These are phyloP conservation scores for Pangasius mekongensis DNA, from an alignment of 2,797 vertebrate genomes.

Conservation along the genomic window DNA sequence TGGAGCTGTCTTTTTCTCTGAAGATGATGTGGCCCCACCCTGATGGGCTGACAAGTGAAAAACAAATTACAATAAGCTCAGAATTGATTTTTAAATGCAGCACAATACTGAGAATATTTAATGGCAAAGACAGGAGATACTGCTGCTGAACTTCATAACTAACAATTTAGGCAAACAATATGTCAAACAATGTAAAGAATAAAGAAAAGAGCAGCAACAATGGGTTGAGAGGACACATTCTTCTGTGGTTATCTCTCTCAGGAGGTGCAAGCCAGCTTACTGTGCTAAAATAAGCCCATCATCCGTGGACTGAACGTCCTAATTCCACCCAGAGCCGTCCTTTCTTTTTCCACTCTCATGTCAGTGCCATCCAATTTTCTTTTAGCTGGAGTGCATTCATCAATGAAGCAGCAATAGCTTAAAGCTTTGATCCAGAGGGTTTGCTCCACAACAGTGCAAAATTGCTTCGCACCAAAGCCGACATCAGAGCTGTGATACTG, in stretches of 20 bases:
- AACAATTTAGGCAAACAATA: not conserved
- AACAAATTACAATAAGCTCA: not conserved
- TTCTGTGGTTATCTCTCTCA: conserved; percentile 3
- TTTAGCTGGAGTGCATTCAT: not conserved
- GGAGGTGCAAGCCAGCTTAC: conserved; percentile 43
- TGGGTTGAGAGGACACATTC: not conserved
- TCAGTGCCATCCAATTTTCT: not conserved
- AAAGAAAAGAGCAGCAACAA: not conserved
- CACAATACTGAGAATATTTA: not conserved
- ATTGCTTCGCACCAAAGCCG: not conserved
- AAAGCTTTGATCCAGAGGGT: not conserved
- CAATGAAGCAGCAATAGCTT: not conserved
- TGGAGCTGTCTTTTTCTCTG: not conserved
- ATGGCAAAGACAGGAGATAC: not conserved
- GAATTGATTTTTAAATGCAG: not conserved
- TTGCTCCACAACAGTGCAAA: conserved; percentile 3
- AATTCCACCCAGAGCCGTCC: conserved; percentile 15
- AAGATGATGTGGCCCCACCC: not conserved
- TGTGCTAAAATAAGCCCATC: conserved; percentile 45
- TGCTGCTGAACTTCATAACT: not conserved
- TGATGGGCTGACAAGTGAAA: not conserved
- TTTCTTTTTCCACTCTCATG: not conserved
- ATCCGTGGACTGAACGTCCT: not conserved
- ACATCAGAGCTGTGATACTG: not conserved
- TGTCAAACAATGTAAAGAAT: not conserved